A percentile compares a stretch with the other conserved stretches of the same genome.
Conservation (phyloP, 2,797 vertebrate genomes). For the Choloepus didactylus region DNA sequence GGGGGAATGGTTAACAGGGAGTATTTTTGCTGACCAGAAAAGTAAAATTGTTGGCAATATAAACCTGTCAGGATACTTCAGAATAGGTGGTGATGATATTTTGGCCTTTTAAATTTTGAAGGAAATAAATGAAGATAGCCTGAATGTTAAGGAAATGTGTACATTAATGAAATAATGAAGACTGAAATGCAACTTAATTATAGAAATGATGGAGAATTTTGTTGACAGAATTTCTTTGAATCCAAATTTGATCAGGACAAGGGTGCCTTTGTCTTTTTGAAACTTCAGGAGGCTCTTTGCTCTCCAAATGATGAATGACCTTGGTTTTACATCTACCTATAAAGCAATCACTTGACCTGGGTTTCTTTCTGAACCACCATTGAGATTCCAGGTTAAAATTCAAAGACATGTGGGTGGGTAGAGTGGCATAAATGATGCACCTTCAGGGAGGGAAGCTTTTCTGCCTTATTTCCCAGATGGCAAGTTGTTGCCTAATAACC, state of each 20-base stretch:
- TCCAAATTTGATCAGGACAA: neutral
- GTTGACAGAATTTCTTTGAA: slow-evolving; percentile 39
- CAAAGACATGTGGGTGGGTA: neutral
- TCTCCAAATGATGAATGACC: neutral
- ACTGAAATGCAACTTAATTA: neutral
- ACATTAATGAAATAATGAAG: slow-evolving; percentile 56
- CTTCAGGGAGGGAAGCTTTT: neutral
- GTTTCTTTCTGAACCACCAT: slow-evolving; percentile 37
- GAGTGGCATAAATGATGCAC: neutral
- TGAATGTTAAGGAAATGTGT: neutral
- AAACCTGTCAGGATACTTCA: slow-evolving; percentile 22
- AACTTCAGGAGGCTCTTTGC: neutral
- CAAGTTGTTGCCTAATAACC: neutral
- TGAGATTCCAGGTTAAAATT: slow-evolving; percentile 1
- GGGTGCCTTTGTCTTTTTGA: neutral
- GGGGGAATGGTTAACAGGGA: neutral
- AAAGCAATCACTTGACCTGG: neutral
- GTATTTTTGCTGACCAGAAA: slow-evolving; percentile 8
- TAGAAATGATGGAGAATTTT: slow-evolving; percentile 13
- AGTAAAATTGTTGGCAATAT: slow-evolving; percentile 37
- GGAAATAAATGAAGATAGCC: neutral
- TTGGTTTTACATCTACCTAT: neutral
- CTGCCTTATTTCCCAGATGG: neutral
- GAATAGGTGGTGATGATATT: neutral
- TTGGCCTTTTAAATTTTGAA: slow-evolving; percentile 46